phyloP scores from a whole-genome alignment of 2,888 invertebrate species.

The Luperina testacea region DNA sequence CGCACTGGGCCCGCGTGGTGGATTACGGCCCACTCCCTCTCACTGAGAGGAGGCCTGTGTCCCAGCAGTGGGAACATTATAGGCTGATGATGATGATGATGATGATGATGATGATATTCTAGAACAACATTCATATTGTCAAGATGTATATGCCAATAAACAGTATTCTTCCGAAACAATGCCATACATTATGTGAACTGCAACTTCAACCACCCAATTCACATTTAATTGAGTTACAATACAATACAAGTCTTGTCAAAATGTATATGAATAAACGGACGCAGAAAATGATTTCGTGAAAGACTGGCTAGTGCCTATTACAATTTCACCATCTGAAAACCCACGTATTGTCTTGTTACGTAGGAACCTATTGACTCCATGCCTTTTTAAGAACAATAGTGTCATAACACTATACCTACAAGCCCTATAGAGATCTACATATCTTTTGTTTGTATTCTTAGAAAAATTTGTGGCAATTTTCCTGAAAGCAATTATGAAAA shows the following conservation, averaged over 20 bases:
- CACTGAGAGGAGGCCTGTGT: no score
- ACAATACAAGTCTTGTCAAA: background rate
- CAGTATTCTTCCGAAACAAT: background rate
- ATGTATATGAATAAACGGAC: background rate
- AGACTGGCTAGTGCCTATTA: background rate
- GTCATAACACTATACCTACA: constrained; percentile 10
- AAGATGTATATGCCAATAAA: background rate
- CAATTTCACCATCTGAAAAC: constrained; percentile 23
- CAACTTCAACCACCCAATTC: background rate
- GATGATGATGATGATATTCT: no score
- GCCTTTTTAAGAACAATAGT: constrained; percentile 45
- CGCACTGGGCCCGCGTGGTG: no score
- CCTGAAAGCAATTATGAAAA: background rate
- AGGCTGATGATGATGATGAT: no score
- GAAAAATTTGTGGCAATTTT: constrained; percentile 7
- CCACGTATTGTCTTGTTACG: constrained; percentile 1
- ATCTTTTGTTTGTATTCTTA: constrained; percentile 34
- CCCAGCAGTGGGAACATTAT: no score
- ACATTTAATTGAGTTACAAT: background rate
- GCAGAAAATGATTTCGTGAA: background rate
- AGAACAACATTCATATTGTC: no score
- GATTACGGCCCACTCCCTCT: no score
- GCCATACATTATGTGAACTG: background rate
- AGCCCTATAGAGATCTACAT: background rate
- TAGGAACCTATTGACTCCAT: background rate